A percentile compares a stretch with the other conserved stretches of the same genome.
phyloP scores from a whole-genome alignment of 2,888 invertebrate species.

The Agriopis marginaria region DNA sequence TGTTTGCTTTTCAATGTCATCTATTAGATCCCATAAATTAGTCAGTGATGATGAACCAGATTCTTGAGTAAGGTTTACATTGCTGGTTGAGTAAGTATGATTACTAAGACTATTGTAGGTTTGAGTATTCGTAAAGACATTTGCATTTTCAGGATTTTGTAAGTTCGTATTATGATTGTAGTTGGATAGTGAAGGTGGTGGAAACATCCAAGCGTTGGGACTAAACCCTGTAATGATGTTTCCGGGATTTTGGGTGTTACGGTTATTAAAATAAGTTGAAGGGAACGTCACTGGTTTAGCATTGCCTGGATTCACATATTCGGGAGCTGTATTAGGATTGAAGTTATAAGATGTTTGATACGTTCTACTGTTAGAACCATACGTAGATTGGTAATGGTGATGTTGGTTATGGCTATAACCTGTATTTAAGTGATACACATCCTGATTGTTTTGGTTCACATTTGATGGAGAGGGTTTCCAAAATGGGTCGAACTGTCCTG shows the following conservation, averaged over 20 bases:
- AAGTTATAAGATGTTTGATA: neutral
- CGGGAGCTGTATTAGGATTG: neutral
- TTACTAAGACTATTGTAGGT: constrained; percentile 21
- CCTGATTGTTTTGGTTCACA: constrained; percentile 29
- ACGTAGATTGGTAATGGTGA: neutral
- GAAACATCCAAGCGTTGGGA: neutral
- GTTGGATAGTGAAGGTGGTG: neutral
- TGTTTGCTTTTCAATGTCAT: constrained; percentile 48
- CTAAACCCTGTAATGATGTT: neutral
- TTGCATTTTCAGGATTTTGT: constrained; percentile 10
- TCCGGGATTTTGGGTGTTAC: neutral
- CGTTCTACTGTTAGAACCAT: neutral
- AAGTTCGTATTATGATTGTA: neutral
- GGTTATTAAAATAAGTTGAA: neutral
- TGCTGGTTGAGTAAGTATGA: constrained; percentile 29
- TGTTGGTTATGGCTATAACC: constrained; percentile 11
- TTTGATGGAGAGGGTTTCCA: constrained; percentile 27
- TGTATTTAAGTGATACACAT: constrained; percentile 4
- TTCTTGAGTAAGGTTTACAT: constrained; percentile 5
- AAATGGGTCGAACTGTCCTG: constrained; percentile 18
- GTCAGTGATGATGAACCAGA: constrained; percentile 40
- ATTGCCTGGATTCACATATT: neutral
- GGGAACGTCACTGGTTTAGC: neutral
- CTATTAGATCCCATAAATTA: constrained; percentile 55
- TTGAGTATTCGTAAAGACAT: constrained; percentile 15